Evolutionary conservation across 37 sponge, comb jelly and placozoan species (phyloP), one percentile per base, ranked within the genome.

Genomic region (Tethya wilhelma): DNA sequence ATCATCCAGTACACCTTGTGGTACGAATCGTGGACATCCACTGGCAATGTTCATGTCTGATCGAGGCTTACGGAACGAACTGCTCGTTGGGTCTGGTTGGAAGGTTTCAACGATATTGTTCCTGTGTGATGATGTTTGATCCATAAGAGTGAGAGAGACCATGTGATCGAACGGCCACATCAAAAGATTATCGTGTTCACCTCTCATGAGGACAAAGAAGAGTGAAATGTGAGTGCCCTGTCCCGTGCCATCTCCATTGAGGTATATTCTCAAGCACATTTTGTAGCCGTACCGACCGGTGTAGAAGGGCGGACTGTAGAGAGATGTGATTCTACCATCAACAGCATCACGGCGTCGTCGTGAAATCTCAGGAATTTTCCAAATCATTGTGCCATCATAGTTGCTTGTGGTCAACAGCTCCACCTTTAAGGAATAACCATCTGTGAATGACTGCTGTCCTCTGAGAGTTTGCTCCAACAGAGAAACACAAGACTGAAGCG

Each of bases 241-340:
- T 11, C 95, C 95, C 62, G 67, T 79, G 8, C 95, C 95, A 84
- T 94, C 95, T 22, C 95, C 95, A 87, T 94, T 90, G 34, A 94
- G 62, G 64, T 90, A 94, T 14, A 80, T 81, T 49, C 95, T 75
- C 6, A 90, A 71, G 59, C 95, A 94, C 95, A 94, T 90, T 74
- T 94, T 94, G 80, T 94, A 94, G n/a, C 90, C 90, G 46, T 90
- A 85, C 41, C 86, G 74, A 42, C 86, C 89, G 0, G 89, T 93
- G 67, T 93, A 93, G 69, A 88, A 93, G 0, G 93, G 95, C 4
- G 91, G 95, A 69, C 87, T 87, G 68, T 94, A 94, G 30, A 94
- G 84, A 5, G 91, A 87, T 26, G 91, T 89, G 17, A 90, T 79
- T 29, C 84, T 41, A 26, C 81, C 92, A 4, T 82, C 78, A 19